Evolutionary conservation across 2,888 invertebrate genomes (phyloP).

Genomic region (Lasioglossum calceatum): DNA sequence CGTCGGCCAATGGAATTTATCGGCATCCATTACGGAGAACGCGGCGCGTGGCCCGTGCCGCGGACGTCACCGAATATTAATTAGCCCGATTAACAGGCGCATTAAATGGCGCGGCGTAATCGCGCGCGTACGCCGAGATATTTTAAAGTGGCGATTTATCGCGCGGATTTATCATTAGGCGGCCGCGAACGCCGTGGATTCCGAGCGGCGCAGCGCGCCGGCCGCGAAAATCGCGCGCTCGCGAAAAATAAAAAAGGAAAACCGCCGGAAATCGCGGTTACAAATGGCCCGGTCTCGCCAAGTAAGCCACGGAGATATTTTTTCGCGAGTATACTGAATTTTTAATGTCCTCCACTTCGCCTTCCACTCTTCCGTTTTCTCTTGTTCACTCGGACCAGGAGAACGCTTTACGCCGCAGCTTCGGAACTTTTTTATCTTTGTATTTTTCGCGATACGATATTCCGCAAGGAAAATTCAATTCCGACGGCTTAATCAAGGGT

Average conservation of each 20-base stretch:
- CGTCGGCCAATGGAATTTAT: slow-evolving; percentile 11
- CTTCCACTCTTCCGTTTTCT: background rate
- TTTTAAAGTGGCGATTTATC: slow-evolving; percentile 74
- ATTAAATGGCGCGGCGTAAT: slow-evolving; percentile 75
- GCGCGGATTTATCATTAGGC: slow-evolving; percentile 71
- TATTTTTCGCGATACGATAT: background rate
- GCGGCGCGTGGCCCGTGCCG: slow-evolving; percentile 44
- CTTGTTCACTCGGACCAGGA: background rate
- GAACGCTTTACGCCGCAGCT: background rate
- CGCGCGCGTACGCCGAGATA: slow-evolving; percentile 46
- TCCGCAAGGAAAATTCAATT: slow-evolving; percentile 4
- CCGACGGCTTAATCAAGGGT: background rate
- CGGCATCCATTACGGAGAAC: slow-evolving; percentile 72
- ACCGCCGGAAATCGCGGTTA: slow-evolving; percentile 66
- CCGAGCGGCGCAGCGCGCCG: slow-evolving; percentile 46
- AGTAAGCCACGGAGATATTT: slow-evolving; percentile 9
- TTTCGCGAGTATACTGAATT: background rate
- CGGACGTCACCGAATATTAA: slow-evolving; percentile 76
- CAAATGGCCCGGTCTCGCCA: slow-evolving; percentile 59
- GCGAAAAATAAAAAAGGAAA: background rate
- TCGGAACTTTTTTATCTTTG: slow-evolving; percentile 3
- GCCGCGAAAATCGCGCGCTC: slow-evolving; percentile 68
- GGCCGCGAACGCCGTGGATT: slow-evolving; percentile 19
- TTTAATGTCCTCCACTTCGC: slow-evolving; percentile 15
- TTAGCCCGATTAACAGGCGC: slow-evolving; percentile 79